Percentiles rank a stretch among this genome's conserved stretches.
phyloP scores from a whole-genome alignment of 2,888 invertebrate genomes.

The Thecophora atra region DNA sequence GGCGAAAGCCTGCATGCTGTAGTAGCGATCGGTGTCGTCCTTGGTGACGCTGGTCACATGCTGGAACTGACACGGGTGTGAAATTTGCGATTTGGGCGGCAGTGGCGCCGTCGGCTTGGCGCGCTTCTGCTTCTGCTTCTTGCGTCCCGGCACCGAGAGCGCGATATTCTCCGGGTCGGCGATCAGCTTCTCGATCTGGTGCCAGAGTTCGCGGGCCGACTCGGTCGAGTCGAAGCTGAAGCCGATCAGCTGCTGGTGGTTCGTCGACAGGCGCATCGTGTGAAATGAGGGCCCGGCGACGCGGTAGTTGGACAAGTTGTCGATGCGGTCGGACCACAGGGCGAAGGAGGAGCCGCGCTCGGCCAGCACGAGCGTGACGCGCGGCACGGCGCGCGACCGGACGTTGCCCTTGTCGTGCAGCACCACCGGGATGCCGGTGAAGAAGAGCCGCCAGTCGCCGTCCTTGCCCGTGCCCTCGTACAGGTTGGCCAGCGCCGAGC shows the following conservation, averaged over 20 bases:
- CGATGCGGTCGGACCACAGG: slow-evolving; percentile 83
- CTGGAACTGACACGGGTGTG: slow-evolving; percentile 85
- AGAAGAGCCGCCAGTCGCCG: slow-evolving; percentile 76
- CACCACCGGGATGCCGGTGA: slow-evolving; percentile 82
- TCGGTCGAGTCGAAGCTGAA: slow-evolving; percentile 81
- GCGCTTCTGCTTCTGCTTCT: slow-evolving; percentile 69
- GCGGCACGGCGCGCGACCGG: slow-evolving; percentile 73
- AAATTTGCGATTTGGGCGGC: slow-evolving; percentile 83
- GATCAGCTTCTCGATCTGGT: slow-evolving; percentile 75
- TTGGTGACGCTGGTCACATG: slow-evolving; percentile 82
- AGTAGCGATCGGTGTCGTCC: slow-evolving; percentile 73
- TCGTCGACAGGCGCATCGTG: slow-evolving; percentile 80
- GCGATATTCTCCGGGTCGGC: slow-evolving; percentile 82
- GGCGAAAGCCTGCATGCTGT: slow-evolving; percentile 75
- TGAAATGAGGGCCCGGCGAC: slow-evolving; percentile 79
- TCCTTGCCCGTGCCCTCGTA: slow-evolving; percentile 72
- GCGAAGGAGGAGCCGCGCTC: slow-evolving; percentile 84
- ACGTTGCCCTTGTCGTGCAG: slow-evolving; percentile 81
- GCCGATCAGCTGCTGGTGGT: slow-evolving; percentile 80
- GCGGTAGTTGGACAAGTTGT: slow-evolving; percentile 80
- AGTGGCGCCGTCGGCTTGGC: slow-evolving; percentile 70
- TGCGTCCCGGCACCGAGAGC: slow-evolving; percentile 74
- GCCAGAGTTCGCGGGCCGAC: slow-evolving; percentile 77
- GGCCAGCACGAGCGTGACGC: slow-evolving; percentile 77
- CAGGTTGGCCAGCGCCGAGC: slow-evolving; percentile 78